These are phyloP conservation scores for Argyrosomus japonicus DNA, from an alignment of 2,113 vertebrate genomes.

Conservation along the genomic window DNA sequence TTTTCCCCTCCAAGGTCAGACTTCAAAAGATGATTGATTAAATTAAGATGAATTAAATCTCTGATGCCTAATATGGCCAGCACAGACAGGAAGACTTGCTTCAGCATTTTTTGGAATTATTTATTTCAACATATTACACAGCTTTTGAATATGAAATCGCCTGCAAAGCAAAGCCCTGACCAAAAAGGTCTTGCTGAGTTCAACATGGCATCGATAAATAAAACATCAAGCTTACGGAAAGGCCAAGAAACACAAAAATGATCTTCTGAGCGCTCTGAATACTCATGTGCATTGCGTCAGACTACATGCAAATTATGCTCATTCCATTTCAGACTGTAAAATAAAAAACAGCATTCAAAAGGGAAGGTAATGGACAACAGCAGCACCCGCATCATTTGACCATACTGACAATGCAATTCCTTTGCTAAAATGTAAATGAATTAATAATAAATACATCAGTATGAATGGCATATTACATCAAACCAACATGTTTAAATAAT, in stretches of 20 bases:
- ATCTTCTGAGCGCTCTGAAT: constrained; percentile 42
- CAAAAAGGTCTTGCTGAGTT: constrained; percentile 47
- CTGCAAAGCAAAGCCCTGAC: constrained; percentile 34
- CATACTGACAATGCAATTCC: constrained; percentile 4
- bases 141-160: constrained; percentile 49
- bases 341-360: constrained; percentile 25
- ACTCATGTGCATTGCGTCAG: constrained; percentile 40
- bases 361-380: constrained; percentile 31
- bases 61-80: constrained; percentile 37
- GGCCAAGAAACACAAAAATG: constrained; percentile 32
- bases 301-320: constrained; percentile 49
- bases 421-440: constrained; percentile 41
- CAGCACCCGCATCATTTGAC: constrained; percentile 31
- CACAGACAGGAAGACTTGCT: constrained; percentile 39
- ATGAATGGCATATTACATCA: constrained; percentile 3
- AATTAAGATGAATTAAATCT: constrained; percentile 66
- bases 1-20: constrained; percentile 64
- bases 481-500: constrained; percentile 31
- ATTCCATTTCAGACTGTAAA: constrained; percentile 34
- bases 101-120: constrained; percentile 58
- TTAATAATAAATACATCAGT: background rate
- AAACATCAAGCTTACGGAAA: constrained; percentile 61
- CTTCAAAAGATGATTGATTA: constrained; percentile 70
- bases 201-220: constrained; percentile 68
- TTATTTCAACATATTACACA: constrained; percentile 72